A percentile compares a stretch with the other conserved stretches of the same genome.
These are phyloP conservation scores for Tragulus kanchil DNA, from an alignment of 2,113 vertebrate genomes.

Conservation along the genomic window DNA sequence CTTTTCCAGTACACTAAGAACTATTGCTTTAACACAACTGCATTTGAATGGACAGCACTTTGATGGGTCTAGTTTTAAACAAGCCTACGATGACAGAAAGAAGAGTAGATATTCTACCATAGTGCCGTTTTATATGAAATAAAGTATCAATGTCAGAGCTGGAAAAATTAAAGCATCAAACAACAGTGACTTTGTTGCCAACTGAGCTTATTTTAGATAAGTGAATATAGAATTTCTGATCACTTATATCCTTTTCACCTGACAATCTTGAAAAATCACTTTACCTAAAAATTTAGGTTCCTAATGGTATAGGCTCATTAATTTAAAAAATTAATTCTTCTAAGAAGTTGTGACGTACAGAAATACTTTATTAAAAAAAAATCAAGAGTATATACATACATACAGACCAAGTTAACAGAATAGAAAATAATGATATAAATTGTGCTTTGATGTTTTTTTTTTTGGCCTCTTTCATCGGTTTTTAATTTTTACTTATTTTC, in stretches of 20 bases:
- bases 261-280: neutral
- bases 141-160: slow-evolving; percentile 23
- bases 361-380: neutral
- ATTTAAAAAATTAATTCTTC: neutral
- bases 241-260: neutral
- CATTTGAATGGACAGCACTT: neutral
- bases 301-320: neutral
- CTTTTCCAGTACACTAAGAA: neutral
- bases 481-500: too few species aligned
- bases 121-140: neutral
- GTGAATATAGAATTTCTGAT: slow-evolving; percentile 53
- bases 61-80: neutral
- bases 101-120: slow-evolving; percentile 18
- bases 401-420: neutral
- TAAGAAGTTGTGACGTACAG: neutral
- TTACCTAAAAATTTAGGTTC: neutral
- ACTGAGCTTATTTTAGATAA: slow-evolving; percentile 15
- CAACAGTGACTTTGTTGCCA: slow-evolving; percentile 8
- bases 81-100: neutral
- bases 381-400: too few species aligned
- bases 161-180: slow-evolving; percentile 40
- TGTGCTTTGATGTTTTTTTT: neutral
- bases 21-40: neutral
- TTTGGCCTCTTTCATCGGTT: too few species aligned
- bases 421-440: neutral